Conservation (phyloP, 2,888 invertebrate species). For the Mylabris sibirica region DNA sequence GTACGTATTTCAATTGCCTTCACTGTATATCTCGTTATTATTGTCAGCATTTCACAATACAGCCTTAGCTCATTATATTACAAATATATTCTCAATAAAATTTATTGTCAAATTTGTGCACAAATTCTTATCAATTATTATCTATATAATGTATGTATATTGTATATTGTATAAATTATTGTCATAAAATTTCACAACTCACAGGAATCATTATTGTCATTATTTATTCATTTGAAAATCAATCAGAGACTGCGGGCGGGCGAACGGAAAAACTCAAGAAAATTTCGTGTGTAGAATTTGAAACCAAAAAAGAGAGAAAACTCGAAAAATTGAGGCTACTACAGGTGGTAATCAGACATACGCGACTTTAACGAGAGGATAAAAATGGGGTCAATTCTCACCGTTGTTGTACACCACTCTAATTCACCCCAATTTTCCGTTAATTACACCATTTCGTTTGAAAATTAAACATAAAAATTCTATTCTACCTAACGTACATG, state of each 20-base stretch:
- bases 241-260: not conserved
- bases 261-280: not conserved
- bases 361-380: not conserved
- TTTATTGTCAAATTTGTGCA: slow-evolving; percentile 53
- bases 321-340: slow-evolving; percentile 2
- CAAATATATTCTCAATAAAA: slow-evolving; percentile 37
- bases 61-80: slow-evolving; percentile 38
- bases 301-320: no score
- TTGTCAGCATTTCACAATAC: slow-evolving; percentile 32
- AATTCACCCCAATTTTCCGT: slow-evolving; percentile 10
- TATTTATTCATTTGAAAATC: not conserved
- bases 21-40: slow-evolving; percentile 15
- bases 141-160: not conserved
- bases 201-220: slow-evolving; percentile 8
- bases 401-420: not conserved
- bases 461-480: not conserved
- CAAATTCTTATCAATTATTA: slow-evolving; percentile 30
- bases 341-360: slow-evolving; percentile 14
- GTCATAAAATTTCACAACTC: slow-evolving; percentile 18
- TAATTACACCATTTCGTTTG: not conserved
- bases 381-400: slow-evolving; percentile 5
- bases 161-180: slow-evolving; percentile 21
- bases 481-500: not conserved
- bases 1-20: no score
- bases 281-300: not conserved